Base-by-base conservation (phyloP, 1,140 invertebrate genomes). In the Drosophila pallidifrons region DNA sequence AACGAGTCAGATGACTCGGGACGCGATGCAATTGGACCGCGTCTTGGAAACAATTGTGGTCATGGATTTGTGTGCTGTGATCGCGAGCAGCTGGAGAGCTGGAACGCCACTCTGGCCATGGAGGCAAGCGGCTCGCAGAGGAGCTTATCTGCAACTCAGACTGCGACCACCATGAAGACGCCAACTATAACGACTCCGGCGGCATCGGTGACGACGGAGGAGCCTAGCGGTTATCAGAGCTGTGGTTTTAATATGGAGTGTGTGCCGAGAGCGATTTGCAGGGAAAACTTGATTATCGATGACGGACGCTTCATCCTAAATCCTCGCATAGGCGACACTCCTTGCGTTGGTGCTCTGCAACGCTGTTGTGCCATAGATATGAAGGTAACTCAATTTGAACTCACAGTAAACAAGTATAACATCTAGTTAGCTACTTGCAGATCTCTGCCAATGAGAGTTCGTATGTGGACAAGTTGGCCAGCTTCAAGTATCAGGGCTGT, bases 401-500 rank as follows among this genome's bases (percentile, higher is more conserved):
- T 1, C 2, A 25, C 3, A 25, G 20, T 25, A 4, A 25, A 4
- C 1, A 10, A 55, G 5, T 7, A 25, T 3, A 1, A 0, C 3
- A 1, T 16, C 10, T 6, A 11, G 3, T 15, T 2, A 0, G 5
- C 3, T 1, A 5, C 8, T 38, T 5, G 0, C 51, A 87, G 83
- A 55, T 83, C 32, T 51, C 51, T 0, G 73, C 64, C 10, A 64
- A 35, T 10, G 15, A 88, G 4, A 89, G 80, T 20, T 67, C 80
- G 1, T 83, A 89, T 41, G 2, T 55, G 15, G 2, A 5, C 0
- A 77, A 75, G 49, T 10, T 73, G 35, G 41, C n/a, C 0, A 45
- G 52, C 15, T 88, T 88, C n/a, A 79, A 59, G 54, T 89, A 89
- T 38, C 47, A 58, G 5, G 94, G 94, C 10, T 98, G 97, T 78